A percentile compares a stretch with the other conserved stretches of the same genome.
Conservation (phyloP, 2,797 vertebrate genomes). For the Lutjanus argentimaculatus region DNA sequence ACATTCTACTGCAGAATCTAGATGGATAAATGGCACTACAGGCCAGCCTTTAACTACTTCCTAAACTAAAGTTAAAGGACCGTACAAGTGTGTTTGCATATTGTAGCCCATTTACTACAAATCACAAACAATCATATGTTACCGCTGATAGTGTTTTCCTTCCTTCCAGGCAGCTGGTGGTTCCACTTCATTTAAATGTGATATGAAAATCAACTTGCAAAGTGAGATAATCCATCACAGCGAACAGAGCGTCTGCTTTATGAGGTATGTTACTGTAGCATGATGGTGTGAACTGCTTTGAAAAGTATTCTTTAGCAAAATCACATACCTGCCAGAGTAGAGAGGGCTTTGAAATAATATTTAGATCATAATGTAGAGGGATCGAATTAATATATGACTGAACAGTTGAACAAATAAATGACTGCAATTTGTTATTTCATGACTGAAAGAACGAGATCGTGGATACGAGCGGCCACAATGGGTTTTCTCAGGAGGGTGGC, state of each 20-base stretch:
- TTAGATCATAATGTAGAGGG: neutral
- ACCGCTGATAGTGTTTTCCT: neutral
- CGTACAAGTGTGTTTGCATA: neutral
- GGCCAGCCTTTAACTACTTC: too few species aligned
- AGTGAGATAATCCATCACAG: neutral
- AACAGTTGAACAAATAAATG: neutral
- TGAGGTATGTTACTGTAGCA: neutral
- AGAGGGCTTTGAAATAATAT: neutral
- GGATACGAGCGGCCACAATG: too few species aligned
- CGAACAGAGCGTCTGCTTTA: neutral
- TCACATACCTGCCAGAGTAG: neutral
- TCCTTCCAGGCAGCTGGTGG: neutral
- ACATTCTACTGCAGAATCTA: too few species aligned
- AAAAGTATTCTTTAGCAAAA: neutral
- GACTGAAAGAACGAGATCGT: too few species aligned
- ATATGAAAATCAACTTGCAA: slow-evolving; percentile 10
- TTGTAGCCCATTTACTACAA: neutral
- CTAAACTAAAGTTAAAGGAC: neutral
- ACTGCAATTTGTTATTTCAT: too few species aligned
- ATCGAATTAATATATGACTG: too few species aligned
- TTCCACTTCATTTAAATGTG: neutral
- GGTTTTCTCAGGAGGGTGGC: too few species aligned
- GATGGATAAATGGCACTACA: too few species aligned
- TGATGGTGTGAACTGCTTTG: too few species aligned
- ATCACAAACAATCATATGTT: neutral